phyloP scores from a whole-genome alignment of 2,797 vertebrate species.

The Cyprinella venusta region DNA sequence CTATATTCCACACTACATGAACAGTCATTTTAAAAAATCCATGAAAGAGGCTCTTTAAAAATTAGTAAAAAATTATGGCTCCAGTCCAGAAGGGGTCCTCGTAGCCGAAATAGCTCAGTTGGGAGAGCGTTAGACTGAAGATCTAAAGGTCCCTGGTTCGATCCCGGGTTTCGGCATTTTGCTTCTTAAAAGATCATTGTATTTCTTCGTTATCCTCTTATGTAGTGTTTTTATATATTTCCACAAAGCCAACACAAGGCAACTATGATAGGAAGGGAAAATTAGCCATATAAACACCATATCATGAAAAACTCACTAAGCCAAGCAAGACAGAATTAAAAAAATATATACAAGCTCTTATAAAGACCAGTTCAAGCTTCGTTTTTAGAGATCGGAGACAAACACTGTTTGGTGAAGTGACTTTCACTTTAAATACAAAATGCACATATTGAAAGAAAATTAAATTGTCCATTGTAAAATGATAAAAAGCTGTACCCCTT shows the following conservation, averaged over 20 bases:
- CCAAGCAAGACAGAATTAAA: background rate
- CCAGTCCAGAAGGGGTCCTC: background rate
- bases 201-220: background rate
- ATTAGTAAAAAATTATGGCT: background rate
- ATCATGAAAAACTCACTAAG: background rate
- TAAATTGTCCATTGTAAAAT: background rate
- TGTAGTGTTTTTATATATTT: background rate
- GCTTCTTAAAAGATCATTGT: background rate
- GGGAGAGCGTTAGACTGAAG: slow-evolving; percentile 67
- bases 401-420: background rate
- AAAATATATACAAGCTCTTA: background rate
- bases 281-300: background rate
- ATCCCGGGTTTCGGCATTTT: slow-evolving; percentile 64
- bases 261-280: background rate
- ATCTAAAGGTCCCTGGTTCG: slow-evolving; percentile 70
- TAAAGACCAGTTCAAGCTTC: background rate
- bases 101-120: slow-evolving; percentile 60
- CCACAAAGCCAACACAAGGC: background rate
- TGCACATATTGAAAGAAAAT: background rate
- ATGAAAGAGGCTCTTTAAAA: too few species aligned
- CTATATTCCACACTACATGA: too few species aligned
- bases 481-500: background rate
- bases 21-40: too few species aligned
- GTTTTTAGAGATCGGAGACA: background rate
- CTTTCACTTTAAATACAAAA: background rate